Conservation (phyloP, 2,797 vertebrate genomes). For the Picus viridis region DNA sequence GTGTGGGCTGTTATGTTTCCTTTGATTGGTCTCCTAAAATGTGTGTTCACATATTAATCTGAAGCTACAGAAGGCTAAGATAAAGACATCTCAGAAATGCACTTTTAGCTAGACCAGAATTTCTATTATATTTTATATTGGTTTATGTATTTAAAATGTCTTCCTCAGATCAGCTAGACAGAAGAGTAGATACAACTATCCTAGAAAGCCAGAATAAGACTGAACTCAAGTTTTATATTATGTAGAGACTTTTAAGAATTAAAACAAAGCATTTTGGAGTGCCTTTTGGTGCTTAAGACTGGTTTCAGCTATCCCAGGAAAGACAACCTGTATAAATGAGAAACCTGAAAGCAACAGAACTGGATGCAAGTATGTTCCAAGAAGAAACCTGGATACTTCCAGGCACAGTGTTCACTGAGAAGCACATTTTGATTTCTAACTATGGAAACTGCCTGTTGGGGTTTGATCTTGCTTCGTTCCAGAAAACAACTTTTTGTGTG, state of each 20-base stretch:
- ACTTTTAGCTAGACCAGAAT: not conserved
- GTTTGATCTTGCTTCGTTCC: accelerated
- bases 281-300: not conserved
- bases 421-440: not conserved
- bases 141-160: not conserved
- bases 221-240: not conserved
- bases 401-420: not conserved
- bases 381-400: not conserved
- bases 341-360: not conserved
- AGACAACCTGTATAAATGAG: not conserved
- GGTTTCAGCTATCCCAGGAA: not conserved
- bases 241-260: not conserved
- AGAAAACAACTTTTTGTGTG: not conserved
- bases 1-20: not conserved
- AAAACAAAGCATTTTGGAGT: not conserved
- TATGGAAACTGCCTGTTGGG: not conserved
- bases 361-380: not conserved
- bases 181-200: not conserved
- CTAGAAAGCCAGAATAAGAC: not conserved
- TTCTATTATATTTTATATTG: not conserved
- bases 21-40: not conserved
- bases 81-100: not conserved
- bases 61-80: not conserved
- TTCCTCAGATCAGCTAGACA: not conserved
- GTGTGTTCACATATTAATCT: not conserved